A percentile compares a stretch with the other conserved stretches of the same genome.
Conservation (phyloP, 2,888 invertebrate genomes). For the Syrista parreyssii region DNA sequence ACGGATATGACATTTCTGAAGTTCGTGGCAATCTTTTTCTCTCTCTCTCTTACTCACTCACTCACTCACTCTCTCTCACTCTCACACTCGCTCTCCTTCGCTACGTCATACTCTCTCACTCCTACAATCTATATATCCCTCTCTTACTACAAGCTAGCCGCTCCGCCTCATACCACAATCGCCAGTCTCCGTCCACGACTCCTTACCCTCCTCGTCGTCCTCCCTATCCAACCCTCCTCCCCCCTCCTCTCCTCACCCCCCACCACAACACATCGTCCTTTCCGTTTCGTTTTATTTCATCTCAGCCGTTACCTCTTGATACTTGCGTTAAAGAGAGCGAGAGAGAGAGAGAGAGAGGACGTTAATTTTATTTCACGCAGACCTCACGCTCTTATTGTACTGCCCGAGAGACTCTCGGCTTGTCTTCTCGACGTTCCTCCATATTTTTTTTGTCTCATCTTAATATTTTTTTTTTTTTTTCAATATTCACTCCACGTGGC, state of each 20-base stretch:
- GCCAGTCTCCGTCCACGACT: background rate
- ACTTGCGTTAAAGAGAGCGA: background rate
- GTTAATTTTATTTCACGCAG: background rate
- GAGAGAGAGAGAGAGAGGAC: background rate
- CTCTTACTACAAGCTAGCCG: background rate
- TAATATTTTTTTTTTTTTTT: background rate
- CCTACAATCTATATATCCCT: background rate
- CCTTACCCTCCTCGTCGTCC: background rate
- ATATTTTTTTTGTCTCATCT: background rate
- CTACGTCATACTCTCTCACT: background rate
- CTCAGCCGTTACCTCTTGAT: background rate
- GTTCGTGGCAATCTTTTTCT: conserved; percentile 31
- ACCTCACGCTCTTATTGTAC: conserved; percentile 12
- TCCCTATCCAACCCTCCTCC: too few species aligned
- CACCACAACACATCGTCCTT: conserved; percentile 13
- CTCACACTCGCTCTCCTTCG: conserved; percentile 11
- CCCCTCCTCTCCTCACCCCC: background rate
- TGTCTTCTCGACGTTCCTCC: background rate
- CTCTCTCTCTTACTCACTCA: conserved; percentile 8
- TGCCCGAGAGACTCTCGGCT: conserved; percentile 1
- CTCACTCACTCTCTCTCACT: conserved; percentile 5
- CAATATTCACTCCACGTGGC: background rate
- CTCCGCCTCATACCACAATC: background rate
- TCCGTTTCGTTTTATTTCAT: conserved; percentile 14
- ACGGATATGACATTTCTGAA: conserved; percentile 64